These are phyloP conservation scores for Drosophila funebris DNA, from an alignment of 1,140 invertebrate genomes.

Conservation along the genomic window DNA sequence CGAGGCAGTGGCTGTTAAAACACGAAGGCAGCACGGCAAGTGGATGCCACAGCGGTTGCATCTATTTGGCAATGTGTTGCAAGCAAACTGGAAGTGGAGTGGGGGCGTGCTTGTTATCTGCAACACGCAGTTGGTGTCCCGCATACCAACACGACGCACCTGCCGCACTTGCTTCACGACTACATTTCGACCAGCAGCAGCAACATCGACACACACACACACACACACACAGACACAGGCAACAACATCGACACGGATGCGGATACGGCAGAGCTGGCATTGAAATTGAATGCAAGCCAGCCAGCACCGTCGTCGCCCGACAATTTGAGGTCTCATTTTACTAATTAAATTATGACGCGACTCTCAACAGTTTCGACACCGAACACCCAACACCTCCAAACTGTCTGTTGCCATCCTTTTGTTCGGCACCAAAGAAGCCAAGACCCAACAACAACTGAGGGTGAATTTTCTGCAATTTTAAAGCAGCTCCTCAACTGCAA, in stretches of 20 bases:
- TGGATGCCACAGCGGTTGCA: slow-evolving; percentile 12
- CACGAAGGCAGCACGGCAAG: slow-evolving; percentile 3
- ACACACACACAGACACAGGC: background rate
- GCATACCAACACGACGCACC: slow-evolving; percentile 41
- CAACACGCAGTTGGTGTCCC: slow-evolving; percentile 56
- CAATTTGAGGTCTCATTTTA: slow-evolving; percentile 80
- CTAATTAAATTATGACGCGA: slow-evolving; percentile 79
- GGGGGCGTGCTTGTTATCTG: slow-evolving; percentile 65
- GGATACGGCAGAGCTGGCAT: slow-evolving; percentile 32
- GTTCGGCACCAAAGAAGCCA: background rate
- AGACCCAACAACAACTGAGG: background rate
- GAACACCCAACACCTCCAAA: slow-evolving; percentile 39
- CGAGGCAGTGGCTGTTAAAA: slow-evolving; percentile 3
- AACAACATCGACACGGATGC: slow-evolving; percentile 10
- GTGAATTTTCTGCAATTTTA: slow-evolving; percentile 1
- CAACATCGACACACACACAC: background rate
- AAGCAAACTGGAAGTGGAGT: background rate
- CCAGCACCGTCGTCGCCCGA: slow-evolving; percentile 9
- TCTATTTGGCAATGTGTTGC: background rate
- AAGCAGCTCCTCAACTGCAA: background rate
- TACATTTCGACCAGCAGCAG: slow-evolving; percentile 21
- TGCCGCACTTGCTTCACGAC: slow-evolving; percentile 31
- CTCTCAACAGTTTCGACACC: slow-evolving; percentile 48
- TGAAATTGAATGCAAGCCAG: slow-evolving; percentile 57
- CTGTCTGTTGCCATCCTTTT: slow-evolving; percentile 26